A percentile compares a stretch with the other conserved stretches of the same genome.
phyloP scores from a whole-genome alignment of 1,140 invertebrate species.

The Drosophila orosa region DNA sequence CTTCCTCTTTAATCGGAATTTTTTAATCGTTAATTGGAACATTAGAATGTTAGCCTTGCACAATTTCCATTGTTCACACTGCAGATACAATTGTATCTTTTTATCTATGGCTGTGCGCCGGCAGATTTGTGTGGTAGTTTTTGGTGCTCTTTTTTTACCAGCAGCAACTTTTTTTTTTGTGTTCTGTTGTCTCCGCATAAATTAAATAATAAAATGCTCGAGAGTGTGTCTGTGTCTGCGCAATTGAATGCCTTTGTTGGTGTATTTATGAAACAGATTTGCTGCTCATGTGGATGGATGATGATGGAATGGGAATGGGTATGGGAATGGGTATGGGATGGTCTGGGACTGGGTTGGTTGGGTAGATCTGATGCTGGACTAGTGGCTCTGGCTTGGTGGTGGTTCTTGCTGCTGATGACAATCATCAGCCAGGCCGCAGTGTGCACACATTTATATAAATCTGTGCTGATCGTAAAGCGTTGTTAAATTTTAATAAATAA shows the following conservation, averaged over 20 bases:
- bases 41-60: conserved; percentile 11
- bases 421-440: conserved; percentile 15
- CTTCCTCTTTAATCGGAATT: not conserved
- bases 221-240: conserved; percentile 57
- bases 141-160: conserved; percentile 61
- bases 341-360: conserved; percentile 39
- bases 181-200: conserved; percentile 71
- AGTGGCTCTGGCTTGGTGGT: conserved; percentile 25
- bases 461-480: conserved; percentile 80
- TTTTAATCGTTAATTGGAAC: conserved; percentile 3
- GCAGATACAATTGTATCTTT: conserved; percentile 49
- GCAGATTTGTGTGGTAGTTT: conserved; percentile 46
- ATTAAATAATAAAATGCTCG: conserved; percentile 81
- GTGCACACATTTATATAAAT: conserved; percentile 66
- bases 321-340: conserved; percentile 1
- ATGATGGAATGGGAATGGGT: conserved; percentile 52
- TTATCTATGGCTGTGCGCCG: conserved; percentile 44
- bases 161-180: conserved; percentile 45
- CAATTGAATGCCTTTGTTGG: conserved; percentile 47
- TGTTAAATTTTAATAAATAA: conserved; percentile 83
- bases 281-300: conserved; percentile 66
- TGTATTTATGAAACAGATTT: conserved; percentile 67
- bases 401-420: conserved; percentile 29
- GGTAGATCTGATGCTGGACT: conserved; percentile 36
- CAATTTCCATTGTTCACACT: conserved; percentile 46